Conservation (phyloP, 2,113 vertebrate species). For the Asarcornis scutulata region DNA sequence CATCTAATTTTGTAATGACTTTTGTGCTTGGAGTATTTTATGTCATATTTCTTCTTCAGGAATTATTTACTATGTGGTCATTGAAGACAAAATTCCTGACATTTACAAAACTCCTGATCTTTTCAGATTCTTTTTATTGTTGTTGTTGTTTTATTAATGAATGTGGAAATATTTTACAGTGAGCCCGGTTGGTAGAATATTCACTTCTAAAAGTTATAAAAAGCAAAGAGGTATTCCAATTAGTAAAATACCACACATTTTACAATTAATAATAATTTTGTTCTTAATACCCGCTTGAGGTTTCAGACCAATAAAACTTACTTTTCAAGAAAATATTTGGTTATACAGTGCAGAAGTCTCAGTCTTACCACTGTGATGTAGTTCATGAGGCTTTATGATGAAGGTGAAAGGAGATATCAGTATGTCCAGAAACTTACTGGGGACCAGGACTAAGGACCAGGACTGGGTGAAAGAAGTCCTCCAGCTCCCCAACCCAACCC, state of each 20-base stretch:
- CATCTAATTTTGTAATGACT: background rate
- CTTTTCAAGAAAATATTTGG: background rate
- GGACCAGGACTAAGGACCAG: background rate
- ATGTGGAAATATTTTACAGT: background rate
- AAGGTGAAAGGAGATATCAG: background rate
- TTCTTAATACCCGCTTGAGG: background rate
- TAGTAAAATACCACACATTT: background rate
- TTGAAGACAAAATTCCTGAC: background rate
- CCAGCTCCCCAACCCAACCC: too few species aligned
- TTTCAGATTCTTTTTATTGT: background rate
- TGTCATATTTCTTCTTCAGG: background rate
- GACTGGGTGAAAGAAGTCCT: too few species aligned
- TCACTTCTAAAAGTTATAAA: background rate
- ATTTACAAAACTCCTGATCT: background rate
- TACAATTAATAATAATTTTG: background rate
- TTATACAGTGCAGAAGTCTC: background rate
- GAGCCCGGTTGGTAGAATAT: background rate
- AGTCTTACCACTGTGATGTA: background rate
- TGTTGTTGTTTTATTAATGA: background rate
- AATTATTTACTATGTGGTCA: background rate
- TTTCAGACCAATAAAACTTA: background rate
- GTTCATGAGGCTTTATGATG: background rate
- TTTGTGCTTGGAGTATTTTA: background rate
- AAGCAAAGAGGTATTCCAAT: background rate
- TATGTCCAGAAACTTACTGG: background rate